A percentile compares a stretch with the other conserved stretches of the same genome.
Conservation (phyloP, 2,888 invertebrate species). For the Megastigmus dorsalis region DNA sequence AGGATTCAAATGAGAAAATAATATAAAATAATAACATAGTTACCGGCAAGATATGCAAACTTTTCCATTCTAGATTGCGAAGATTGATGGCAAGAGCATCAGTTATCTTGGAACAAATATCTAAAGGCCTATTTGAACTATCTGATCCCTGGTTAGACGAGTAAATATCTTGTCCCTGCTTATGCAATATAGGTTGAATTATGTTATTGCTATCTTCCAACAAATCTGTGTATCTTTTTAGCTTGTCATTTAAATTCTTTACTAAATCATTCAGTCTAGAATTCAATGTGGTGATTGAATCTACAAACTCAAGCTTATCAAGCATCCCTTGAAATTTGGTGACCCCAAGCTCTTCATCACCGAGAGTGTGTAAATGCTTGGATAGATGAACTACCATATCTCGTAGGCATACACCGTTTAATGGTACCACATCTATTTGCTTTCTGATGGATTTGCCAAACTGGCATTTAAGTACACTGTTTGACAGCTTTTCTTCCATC, state of each 20-base stretch:
- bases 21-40: conserved; percentile 24
- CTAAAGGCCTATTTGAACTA: conserved; percentile 55
- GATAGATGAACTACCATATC: conserved; percentile 69
- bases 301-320: conserved; percentile 66
- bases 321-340: conserved; percentile 67
- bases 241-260: conserved; percentile 66
- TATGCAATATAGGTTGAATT: conserved; percentile 63
- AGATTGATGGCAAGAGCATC: conserved; percentile 64
- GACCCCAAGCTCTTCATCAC: conserved; percentile 68
- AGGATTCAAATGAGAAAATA: neutral
- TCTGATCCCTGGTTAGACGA: conserved; percentile 53
- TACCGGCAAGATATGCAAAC: conserved; percentile 68
- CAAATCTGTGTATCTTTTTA: conserved; percentile 63
- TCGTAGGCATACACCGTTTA: conserved; percentile 69
- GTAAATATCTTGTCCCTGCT: conserved; percentile 58
- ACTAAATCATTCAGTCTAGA: conserved; percentile 61
- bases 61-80: conserved; percentile 67
- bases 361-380: conserved; percentile 60
- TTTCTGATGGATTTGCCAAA: conserved; percentile 67
- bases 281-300: conserved; percentile 61
- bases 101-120: conserved; percentile 66
- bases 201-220: conserved; percentile 64
- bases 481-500: conserved; percentile 50
- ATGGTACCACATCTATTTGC: conserved; percentile 68
- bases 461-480: conserved; percentile 63